Percentiles rank a stretch among this genome's conserved stretches.
These are phyloP conservation scores for Kuschelorhynchus macadamiae DNA, from an alignment of 2,888 invertebrate genomes.

Conservation along the genomic window DNA sequence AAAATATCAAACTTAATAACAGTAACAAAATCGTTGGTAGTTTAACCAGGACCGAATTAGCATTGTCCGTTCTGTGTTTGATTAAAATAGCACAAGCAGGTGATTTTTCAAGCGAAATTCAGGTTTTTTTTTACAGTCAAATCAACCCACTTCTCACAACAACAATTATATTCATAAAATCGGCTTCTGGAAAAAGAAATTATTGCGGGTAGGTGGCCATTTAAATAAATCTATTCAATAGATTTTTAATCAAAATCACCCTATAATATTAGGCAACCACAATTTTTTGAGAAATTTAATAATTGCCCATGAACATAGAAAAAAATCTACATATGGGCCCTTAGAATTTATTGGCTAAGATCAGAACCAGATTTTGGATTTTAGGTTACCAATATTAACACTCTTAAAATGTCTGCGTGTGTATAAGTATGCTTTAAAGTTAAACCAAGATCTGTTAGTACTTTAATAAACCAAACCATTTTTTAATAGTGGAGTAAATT, in stretches of 20 bases:
- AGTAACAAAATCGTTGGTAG: neutral
- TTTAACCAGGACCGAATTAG: neutral
- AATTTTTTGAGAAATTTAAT: too few species aligned
- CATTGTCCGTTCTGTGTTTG: neutral
- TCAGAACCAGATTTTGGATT: slow-evolving; percentile 23
- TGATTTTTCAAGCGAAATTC: neutral
- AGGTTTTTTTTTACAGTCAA: neutral
- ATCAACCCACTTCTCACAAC: neutral
- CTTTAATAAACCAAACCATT: slow-evolving; percentile 39
- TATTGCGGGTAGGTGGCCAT: too few species aligned
- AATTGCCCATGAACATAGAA: too few species aligned
- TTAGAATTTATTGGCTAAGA: too few species aligned
- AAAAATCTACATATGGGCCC: too few species aligned
- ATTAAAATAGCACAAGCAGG: neutral
- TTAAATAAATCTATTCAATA: too few species aligned
- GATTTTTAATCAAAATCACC: too few species aligned
- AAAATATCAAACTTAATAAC: neutral
- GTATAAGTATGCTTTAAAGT: too few species aligned
- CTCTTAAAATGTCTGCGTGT: too few species aligned
- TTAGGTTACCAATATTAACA: slow-evolving; percentile 16
- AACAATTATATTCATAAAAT: slow-evolving; percentile 3
- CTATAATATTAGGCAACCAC: too few species aligned
- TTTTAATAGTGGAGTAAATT: slow-evolving; percentile 32
- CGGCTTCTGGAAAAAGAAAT: too few species aligned
- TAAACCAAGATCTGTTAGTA: slow-evolving; percentile 2